A percentile compares a stretch with the other conserved stretches of the same genome.
These are phyloP conservation scores for Uropetala carovei DNA, from an alignment of 2,888 invertebrate genomes.

Conservation along the genomic window DNA sequence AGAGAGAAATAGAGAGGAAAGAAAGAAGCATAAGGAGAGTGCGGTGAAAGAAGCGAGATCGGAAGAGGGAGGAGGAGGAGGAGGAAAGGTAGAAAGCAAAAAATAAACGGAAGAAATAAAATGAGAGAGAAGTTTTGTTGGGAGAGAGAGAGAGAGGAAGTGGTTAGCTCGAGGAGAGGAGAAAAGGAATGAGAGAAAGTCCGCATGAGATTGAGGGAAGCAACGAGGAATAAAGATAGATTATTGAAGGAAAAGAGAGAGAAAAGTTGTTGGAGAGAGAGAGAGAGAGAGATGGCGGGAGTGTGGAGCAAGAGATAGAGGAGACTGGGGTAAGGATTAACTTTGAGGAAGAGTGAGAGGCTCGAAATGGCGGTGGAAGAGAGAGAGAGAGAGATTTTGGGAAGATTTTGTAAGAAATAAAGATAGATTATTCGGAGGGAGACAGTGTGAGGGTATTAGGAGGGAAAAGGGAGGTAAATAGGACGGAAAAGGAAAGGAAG, in stretches of 20 bases:
- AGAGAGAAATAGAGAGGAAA: neutral
- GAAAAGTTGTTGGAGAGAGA: too few relatives aligned
- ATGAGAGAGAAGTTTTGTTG: too few relatives aligned
- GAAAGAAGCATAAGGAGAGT: neutral
- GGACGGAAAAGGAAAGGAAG: neutral
- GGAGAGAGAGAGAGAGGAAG: neutral
- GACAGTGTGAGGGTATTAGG: neutral
- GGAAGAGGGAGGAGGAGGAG: neutral
- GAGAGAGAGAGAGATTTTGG: neutral
- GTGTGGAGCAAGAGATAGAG: neutral
- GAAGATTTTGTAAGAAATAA: neutral
- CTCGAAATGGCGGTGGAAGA: neutral
- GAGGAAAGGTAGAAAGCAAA: neutral
- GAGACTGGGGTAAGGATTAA: neutral
- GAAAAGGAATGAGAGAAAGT: neutral
- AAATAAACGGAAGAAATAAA: neutral
- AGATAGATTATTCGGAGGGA: neutral
- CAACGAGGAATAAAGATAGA: slow-evolving; percentile 37
- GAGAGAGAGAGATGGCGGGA: slow-evolving; percentile 3
- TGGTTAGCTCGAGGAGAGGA: neutral
- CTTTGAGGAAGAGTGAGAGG: slow-evolving; percentile 42
- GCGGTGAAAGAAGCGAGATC: neutral
- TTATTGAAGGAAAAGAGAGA: neutral
- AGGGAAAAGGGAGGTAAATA: neutral
- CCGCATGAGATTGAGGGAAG: neutral